Conservation (phyloP, 2,113 vertebrate genomes). For the Bungarus multicinctus region DNA sequence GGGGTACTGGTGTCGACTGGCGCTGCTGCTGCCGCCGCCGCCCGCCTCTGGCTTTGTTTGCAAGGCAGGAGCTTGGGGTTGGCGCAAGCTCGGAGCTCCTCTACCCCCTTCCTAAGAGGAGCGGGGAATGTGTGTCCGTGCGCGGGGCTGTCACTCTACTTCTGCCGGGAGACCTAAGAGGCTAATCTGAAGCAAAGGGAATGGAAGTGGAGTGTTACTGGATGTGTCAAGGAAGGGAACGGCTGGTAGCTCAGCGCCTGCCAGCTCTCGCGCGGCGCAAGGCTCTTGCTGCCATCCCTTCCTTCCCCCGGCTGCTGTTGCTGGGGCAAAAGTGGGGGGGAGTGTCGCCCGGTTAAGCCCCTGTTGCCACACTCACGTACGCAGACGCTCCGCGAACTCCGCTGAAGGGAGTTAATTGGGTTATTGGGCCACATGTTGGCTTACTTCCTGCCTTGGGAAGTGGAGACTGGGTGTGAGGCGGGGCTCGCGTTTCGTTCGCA, state of each 20-base stretch:
- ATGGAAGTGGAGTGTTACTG: not conserved
- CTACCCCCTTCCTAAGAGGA: not conserved
- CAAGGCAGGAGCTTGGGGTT: not conserved
- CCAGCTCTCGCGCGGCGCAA: not conserved
- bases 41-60: conserved; percentile 55
- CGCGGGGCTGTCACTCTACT: not conserved
- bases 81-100: conserved; percentile 20
- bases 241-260: not conserved
- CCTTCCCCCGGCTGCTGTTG: not conserved
- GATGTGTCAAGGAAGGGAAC: not conserved
- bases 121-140: not conserved
- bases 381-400: not conserved
- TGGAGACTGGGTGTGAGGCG: not conserved
- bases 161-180: not conserved
- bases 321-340: not conserved
- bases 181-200: not conserved
- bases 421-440: not conserved
- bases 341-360: not conserved
- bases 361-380: not conserved
- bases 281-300: not conserved
- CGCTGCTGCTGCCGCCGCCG: not conserved
- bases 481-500: not conserved
- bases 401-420: not conserved
- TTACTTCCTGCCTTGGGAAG: not conserved
- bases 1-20: not conserved